Evolutionary conservation across 2,113 vertebrate species (phyloP), one percentile per base, ranked within the genome.

Genomic region (Hipposideros armiger): DNA sequence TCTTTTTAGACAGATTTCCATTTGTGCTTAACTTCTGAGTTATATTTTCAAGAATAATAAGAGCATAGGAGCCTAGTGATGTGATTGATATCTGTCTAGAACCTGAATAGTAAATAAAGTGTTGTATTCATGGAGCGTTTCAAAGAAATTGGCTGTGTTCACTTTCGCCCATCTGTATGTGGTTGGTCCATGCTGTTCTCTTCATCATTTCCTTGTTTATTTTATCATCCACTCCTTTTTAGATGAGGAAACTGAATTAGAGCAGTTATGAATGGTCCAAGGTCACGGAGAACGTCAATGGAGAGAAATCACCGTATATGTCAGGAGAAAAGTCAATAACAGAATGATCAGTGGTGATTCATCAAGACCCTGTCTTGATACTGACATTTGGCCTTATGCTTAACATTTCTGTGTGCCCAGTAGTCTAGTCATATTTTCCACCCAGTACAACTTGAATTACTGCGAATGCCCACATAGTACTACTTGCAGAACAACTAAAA

Each of bases 231-330:
- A 52, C 0, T 1, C 2, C 5, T 17, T 92, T 93, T 52, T 17
- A 96, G 82, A 60, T 66, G 69, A 96, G 62, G 64, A 95, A 89
- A 91, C 56, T 58, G 40, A 94, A 86, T 58, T 50, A 93, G 74
- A 89, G 66, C 70, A 30, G 16, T n/a, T 92, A n/a, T 16, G 40
- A 58, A 15, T 62, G 20, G 60, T 58, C 16, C 82, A 80, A 89
- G 73, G 69, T 92, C 56, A 69, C 8, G 5, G 6, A 85, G 6
- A 7, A 17, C 83, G 84, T 96, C 19, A 40, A 52, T 77, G 45
- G n/a, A 11, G 40, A 93, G 73, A 94, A 91, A 52, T 85, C 45
- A 58, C 28, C 42, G 13, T 26, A 9, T 30, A 28, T 0, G 0
- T 80, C 54, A 73, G 15, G 47, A 85, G 72, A 89, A 84, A 66